Base-by-base conservation (phyloP, 2,888 invertebrate species). In the Prosapia bicincta region DNA sequence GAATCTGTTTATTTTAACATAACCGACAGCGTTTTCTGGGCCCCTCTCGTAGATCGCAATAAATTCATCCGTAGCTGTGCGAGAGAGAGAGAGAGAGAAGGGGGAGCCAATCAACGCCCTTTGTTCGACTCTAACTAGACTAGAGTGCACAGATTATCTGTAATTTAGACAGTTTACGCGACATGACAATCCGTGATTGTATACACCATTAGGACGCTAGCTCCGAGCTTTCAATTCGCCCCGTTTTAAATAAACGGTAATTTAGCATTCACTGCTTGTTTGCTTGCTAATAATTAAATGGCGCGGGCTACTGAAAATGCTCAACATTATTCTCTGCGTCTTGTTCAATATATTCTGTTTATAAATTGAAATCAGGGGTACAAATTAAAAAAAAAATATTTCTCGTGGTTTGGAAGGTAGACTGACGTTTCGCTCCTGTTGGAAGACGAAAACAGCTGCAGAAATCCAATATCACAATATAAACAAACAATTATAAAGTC, bases 111-210 rank as follows among this genome's bases (percentile, higher is more conserved):
- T 54, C 54, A 54, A 13, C n/a, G 54, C 54, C 54, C 54, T 54
- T 54, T 54, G 54, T 54, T 54, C 54, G 20, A 54, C 54, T 54
- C 54, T 54, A 54, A 54, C 54, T 54, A 54, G 54, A 54, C 20
- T 54, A 54, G 54, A 54, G 54, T 54, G 54, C 54, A 54, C 54
- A 54, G 54, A 54, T 54, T 54, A 54, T 54, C 54, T 54, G 54
- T 54, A 54, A 54, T 54, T 54, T 54, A 54, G 54, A 54, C 54
- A 54, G 54, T 54, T 54, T 54, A 54, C 20, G 6, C 20, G 54
- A 54, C 54, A 54, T 54, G 54, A 54, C 54, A 54, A 54, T 54
- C 54, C 20, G n/a, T 54, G 54, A 54, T 54, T 54, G 38, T 38
- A 38, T 38, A 38, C 38, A 15, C 38, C 38, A 38, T 38, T 38